Evolutionary conservation across 53 echinoderm and acorn worm genomes (phyloP), one percentile per base, ranked within the genome.

Genomic region (Holothuria scabra): DNA sequence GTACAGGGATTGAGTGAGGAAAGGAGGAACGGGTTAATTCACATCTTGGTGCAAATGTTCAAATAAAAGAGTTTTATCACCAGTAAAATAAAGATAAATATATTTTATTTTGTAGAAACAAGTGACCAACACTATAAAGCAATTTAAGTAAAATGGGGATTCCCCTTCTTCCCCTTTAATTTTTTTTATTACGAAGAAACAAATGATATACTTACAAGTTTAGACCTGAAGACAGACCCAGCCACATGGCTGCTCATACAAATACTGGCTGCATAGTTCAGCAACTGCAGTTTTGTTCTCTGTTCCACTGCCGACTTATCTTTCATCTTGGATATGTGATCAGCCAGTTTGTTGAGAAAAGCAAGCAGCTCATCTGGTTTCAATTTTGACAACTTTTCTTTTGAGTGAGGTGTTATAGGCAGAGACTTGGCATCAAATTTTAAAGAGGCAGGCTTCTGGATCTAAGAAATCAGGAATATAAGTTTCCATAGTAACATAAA

Each of bases 231-330:
- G 8, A 91, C 76, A 66, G 76, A 85, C 19, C 46, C 76, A 57
- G 91, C 86, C 10, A 95, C 44, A 2, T 49, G 64, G 23, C 87
- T 84, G 35, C 59, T 90, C 46, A 91, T 84, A 58, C 94, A 92
- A 48, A 99, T 46, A 25, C 84, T 87, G 12, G 93, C 99, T 14
- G 95, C 32, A 31, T 99, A 99, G 32, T 87, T 97, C 83, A 99
- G 80, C 29, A 99, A 60, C 78, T 99, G 97, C 16, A 94, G 85
- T 72, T 94, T 94, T 24, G 85, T 80, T 57, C 99, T 68, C 86
- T 99, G 99, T 49, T 90, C 85, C 7, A 84, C 68, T 5, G 99
- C 94, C 12, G 94, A 76, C 86, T 99, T 99, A 80, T 95, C 99
- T 4, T 85, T 87, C 62, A 89, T 83, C 74, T 99, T 95, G 76